Evolutionary conservation across 2,888 invertebrate genomes (phyloP).

Genomic region (Peribatodes rhomboidaria): DNA sequence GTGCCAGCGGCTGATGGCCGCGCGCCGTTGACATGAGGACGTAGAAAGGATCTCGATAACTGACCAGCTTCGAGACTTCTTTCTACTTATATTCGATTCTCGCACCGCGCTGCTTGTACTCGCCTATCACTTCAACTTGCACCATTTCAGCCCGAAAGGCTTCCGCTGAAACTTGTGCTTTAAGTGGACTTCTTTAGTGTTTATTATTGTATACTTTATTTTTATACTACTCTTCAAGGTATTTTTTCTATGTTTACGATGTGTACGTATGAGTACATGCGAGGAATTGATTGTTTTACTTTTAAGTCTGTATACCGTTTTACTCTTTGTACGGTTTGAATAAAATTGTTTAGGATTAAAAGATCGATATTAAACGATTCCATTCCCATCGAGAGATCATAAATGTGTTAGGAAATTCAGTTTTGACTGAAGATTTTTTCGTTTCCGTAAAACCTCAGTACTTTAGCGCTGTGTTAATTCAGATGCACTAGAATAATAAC

Average conservation of each 20-base stretch:
- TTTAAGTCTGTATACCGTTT: slow-evolving; percentile 31
- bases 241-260: slow-evolving; percentile 53
- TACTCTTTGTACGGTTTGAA: slow-evolving; percentile 23
- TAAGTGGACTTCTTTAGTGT: slow-evolving; percentile 45
- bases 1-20: slow-evolving; percentile 73
- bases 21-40: slow-evolving; percentile 78
- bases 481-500: neutral
- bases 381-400: slow-evolving; percentile 6
- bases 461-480: neutral
- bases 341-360: slow-evolving; percentile 9
- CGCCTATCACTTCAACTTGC: slow-evolving; percentile 78
- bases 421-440: neutral
- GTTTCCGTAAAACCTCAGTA: too few relatives aligned
- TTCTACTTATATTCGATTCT: slow-evolving; percentile 78
- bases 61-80: slow-evolving; percentile 70
- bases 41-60: slow-evolving; percentile 73
- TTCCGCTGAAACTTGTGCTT: slow-evolving; percentile 65
- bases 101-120: slow-evolving; percentile 74
- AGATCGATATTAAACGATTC: slow-evolving; percentile 6
- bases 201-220: neutral
- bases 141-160: slow-evolving; percentile 73
- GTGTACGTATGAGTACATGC: slow-evolving; percentile 32
- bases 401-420: neutral
- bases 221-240: slow-evolving; percentile 28
- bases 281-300: slow-evolving; percentile 36